Evolutionary conservation across 2,797 vertebrate species (phyloP).

Genomic region (Lepidocolaptes lacrymiger): DNA sequence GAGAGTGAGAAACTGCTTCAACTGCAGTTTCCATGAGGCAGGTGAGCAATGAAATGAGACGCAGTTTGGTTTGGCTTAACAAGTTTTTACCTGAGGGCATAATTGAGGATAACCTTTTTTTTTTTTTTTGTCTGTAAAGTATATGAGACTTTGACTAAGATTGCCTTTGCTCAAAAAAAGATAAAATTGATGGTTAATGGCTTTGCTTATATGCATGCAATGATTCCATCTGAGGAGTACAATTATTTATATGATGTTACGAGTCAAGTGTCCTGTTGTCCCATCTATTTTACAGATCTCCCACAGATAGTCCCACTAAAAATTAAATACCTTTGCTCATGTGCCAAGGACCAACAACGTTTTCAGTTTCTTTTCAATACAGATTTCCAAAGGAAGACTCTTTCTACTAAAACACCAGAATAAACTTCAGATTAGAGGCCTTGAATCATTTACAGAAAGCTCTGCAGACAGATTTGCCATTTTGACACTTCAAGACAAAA

Average conservation of each 20-base stretch:
- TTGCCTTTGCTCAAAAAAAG: neutral
- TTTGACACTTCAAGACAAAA: neutral
- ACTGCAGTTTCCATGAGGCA: neutral
- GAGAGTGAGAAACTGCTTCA: fast-evolving
- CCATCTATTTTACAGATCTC: neutral
- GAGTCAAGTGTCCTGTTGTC: neutral
- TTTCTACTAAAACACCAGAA: neutral
- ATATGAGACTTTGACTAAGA: neutral
- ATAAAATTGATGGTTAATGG: neutral
- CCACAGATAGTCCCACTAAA: neutral
- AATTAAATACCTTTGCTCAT: neutral
- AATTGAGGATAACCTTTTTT: neutral
- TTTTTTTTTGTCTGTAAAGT: neutral
- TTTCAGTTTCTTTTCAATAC: neutral
- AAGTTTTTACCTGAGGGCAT: neutral
- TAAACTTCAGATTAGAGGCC: neutral
- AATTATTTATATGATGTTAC: neutral
- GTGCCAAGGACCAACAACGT: neutral
- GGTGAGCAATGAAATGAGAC: neutral
- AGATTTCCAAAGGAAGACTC: neutral
- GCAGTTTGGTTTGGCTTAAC: neutral
- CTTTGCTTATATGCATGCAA: neutral
- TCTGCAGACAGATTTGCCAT: neutral
- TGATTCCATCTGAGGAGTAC: neutral
- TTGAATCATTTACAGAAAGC: neutral